Conservation (phyloP, 2,888 invertebrate species). For the Nomada fabriciana region DNA sequence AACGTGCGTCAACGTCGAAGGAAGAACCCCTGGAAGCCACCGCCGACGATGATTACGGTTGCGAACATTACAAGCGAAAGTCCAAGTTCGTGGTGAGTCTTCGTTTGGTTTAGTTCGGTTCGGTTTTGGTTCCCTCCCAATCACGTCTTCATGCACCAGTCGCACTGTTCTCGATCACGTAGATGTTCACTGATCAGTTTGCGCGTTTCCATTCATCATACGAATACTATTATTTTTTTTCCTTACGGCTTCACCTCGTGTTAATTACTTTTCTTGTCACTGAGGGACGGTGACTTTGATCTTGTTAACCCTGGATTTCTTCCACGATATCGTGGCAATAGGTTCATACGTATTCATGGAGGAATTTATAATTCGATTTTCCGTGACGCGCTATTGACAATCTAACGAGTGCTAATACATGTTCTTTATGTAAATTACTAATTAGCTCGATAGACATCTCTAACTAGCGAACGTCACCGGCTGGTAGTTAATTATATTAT, state of each 20-base stretch:
- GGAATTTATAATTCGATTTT: constrained; percentile 8
- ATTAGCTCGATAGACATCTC: constrained; percentile 23
- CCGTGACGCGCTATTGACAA: not conserved
- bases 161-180: constrained; percentile 40
- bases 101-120: constrained; percentile 7
- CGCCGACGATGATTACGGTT: constrained; percentile 86
- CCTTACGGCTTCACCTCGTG: not conserved
- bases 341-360: not conserved
- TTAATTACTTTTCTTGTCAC: constrained; percentile 1
- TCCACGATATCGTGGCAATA: constrained; percentile 6
- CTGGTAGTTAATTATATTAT: constrained; percentile 50
- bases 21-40: constrained; percentile 39
- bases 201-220: not conserved
- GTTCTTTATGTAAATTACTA: constrained; percentile 37
- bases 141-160: not conserved
- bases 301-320: constrained; percentile 4
- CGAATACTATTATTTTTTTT: not conserved
- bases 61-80: constrained; percentile 93
- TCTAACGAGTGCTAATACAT: constrained; percentile 7
- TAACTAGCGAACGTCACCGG: constrained; percentile 39
- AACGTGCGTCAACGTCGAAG: constrained; percentile 61
- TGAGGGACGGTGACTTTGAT: not conserved
- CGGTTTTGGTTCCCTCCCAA: constrained; percentile 17
- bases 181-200: constrained; percentile 26
- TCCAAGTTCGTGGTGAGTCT: constrained; percentile 93